phyloP scores from a whole-genome alignment of 2,888 invertebrate species.

The Xestia xanthographa region DNA sequence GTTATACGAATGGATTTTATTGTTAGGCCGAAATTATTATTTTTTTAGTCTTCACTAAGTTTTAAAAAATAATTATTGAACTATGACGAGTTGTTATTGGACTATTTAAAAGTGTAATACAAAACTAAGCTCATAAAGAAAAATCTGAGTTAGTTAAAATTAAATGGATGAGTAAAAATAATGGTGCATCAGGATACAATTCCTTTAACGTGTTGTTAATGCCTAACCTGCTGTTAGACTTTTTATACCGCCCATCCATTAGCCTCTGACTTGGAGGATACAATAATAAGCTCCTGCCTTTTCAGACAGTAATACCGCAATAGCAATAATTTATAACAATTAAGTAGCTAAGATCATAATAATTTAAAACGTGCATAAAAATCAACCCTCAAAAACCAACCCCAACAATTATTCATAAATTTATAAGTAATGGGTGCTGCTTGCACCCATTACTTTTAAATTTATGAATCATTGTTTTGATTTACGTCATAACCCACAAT shows the following conservation, averaged over 20 bases:
- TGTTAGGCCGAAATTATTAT: not conserved
- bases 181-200: not conserved
- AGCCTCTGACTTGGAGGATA: too few species aligned
- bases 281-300: too few species aligned
- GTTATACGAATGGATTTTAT: slow-evolving; percentile 27
- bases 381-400: too few species aligned
- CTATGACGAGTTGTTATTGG: slow-evolving; percentile 1
- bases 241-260: too few species aligned
- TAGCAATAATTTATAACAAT: not conserved
- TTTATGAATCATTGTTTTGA: not conserved
- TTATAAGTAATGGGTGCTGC: too few species aligned
- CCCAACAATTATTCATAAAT: too few species aligned
- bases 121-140: not conserved
- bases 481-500: not conserved
- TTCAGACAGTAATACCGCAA: not conserved
- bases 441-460: slow-evolving; percentile 7
- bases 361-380: not conserved
- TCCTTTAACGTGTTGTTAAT: too few species aligned
- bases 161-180: not conserved
- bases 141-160: too few species aligned
- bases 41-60: not conserved
- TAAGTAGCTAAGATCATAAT: not conserved
- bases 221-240: too few species aligned
- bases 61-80: not conserved
- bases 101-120: not conserved